phyloP scores from a whole-genome alignment of 2,797 vertebrate species.

The Phataginus tetradactyla region DNA sequence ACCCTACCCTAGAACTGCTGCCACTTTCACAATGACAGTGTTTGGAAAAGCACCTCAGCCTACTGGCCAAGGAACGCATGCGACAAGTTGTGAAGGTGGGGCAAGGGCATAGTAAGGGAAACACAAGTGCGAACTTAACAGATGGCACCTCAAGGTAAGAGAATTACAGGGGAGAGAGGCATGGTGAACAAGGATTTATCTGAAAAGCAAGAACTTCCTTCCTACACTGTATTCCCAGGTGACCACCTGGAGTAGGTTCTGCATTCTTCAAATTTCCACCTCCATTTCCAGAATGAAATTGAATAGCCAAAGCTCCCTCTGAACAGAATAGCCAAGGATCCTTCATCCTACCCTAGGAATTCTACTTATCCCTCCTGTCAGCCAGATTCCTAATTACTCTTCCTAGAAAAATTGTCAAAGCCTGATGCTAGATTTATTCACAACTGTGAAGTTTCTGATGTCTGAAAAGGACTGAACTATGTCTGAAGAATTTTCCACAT shows the following conservation, averaged over 20 bases:
- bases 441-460: slow-evolving; percentile 69
- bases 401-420: not conserved
- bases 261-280: not conserved
- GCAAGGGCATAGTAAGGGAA: not conserved
- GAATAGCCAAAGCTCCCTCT: not conserved
- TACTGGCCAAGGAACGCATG: not conserved
- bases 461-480: slow-evolving; percentile 74
- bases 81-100: not conserved
- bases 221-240: not conserved
- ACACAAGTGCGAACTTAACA: not conserved
- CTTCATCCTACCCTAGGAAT: not conserved
- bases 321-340: not conserved
- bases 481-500: slow-evolving; percentile 77
- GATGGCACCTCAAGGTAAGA: not conserved
- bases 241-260: not conserved
- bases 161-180: not conserved
- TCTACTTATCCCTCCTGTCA: not conserved
- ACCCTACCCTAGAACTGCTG: not conserved
- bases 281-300: not conserved
- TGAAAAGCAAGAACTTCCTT: not conserved
- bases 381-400: not conserved
- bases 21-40: not conserved
- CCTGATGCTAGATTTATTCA: slow-evolving; percentile 25
- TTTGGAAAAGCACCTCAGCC: not conserved
- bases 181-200: not conserved